Base-by-base conservation (phyloP, 2,797 vertebrate species). In the Aplochiton taeniatus region DNA sequence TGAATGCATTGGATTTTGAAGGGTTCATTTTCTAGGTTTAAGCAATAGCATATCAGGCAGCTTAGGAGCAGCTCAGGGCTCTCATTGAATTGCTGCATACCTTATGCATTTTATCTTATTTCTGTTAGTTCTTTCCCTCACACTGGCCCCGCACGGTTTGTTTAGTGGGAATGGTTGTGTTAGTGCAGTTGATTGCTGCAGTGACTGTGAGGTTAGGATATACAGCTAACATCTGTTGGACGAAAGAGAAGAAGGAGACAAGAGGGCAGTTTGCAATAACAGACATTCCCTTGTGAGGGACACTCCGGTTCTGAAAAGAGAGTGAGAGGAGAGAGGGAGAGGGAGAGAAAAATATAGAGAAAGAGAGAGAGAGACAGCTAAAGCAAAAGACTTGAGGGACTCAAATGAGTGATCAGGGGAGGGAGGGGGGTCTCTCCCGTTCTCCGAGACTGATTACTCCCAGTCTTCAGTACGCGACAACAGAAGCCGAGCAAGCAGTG, bases 261-360 rank as follows among this genome's bases (percentile, higher is more conserved):
- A 74, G 72, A 74, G 75, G 79, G 78, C 79, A 82, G 83, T 82
- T 81, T 82, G 70, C 65, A 75, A 74, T 70, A 47, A 66, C 61
- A 64, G 77, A 68, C 67, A 58, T 20, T 66, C 71, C 72, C 74
- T 48, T 58, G 58, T 43, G 77, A 72, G 63, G 64, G 58, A 57
- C 41, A 46, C 67, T 57, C 53, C 18, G 50, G 42, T 58, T 47
- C 41, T 47, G 50, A 16, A 56, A 64, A 57, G 51, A 61, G 63
- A 50, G 41, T 14, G 61, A 52, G 52, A 18, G 20, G 63, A 63
- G 41, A 60, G 50, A 57, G 44, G 49, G 48, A 62, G 42, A 63
- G 58, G 61, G 61, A 47, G 10, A 11, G 62, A 58, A 31, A 46
- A 14, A 51, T 49, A 61, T 56, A 46, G 66, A 31, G 31, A 20